Evolutionary conservation across 2,797 vertebrate genomes (phyloP), one percentile per base, ranked within the genome.

Genomic region (Numenius phaeopus): DNA sequence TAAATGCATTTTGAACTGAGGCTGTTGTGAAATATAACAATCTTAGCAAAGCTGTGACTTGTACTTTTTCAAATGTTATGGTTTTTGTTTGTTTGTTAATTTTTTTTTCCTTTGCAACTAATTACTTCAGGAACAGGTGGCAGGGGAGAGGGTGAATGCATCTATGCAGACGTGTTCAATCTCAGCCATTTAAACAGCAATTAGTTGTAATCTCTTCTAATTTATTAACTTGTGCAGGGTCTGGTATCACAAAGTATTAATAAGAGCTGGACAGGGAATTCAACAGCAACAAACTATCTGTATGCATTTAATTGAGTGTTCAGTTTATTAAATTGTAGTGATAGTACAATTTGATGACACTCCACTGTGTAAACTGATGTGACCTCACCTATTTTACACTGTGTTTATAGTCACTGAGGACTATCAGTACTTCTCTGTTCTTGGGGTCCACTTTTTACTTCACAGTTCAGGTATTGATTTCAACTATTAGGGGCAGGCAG

Each of bases 241-340:
- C 66, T 94, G 49, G 14, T 75, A 62, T 87, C 55, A 76, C 34
- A 39, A 94, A 94, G 85, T 89, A 91, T 76, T 94, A 87, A 26
- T 46, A 52, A 66, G 78, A 82, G 23, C 42, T 90, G 62, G 78
- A 71, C 34, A 70, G 59, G 59, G 87, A 95, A 73, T 83, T 94
- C 62, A 73, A 49, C 30, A 84, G 42, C 42, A 92, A 37, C 34
- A 67, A 78, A n/a, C 30, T 75, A 32, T 40, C 55, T 62, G 8
- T 49, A 37, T 42, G 52, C 27, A 72, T 80, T 82, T 83, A 76
- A 83, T 18, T 64, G 23, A 58, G 10, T 23, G 15, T 73, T 83
- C 42, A 54, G 18, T 62, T 65, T 67, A 44, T 61, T 84, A 71
- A 77, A 44, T 18, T 55, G 27, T 24, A 77, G 5, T 27, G 50